Base-by-base conservation (phyloP, 2,113 vertebrate species). In the Tychaedon coryphoeus region DNA sequence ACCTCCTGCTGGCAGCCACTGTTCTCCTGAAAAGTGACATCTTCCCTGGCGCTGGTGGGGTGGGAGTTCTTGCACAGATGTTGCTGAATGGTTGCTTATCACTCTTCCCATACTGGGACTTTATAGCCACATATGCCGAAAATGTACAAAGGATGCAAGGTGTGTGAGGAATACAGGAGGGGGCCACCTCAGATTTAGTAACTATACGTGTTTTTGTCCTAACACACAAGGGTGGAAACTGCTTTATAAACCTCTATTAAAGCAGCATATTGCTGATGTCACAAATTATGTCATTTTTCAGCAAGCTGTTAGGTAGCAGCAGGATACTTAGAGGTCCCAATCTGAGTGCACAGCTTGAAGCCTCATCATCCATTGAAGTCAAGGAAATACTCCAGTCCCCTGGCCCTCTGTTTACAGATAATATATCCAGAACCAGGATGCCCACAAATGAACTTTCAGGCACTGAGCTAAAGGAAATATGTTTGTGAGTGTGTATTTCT, bases 201-300 rank as follows among this genome's bases (percentile, higher is more conserved):
- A 20, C 36, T 36, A 40, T 29, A 24, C 65, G 31, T 66, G 73
- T 5, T 74, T 96, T 89, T 83, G 78, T 95, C 72, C 69, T 83
- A 38, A 54, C 76, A 76, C 76, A 66, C 18, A 4, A 60, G 93
- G 91, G 75, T 79, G 87, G 91, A 82, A 67, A 60, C 48, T 0
- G 1, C 56, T 93, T 95, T 82, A 80, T 66, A 82, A 61, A 70
- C 58, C 54, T 67, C 91, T 64, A 93, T 95, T 90, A 82, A 82
- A 65, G 71, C 79, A 91, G 92, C 92, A 94, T 95, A 95, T 96
- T 97, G 96, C 86, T 92, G 84, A 86, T 80, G 82, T 91, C 95
- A 96, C 96, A 96, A 94, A 96, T 96, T 96, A 96, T 96, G 95
- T 96, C 94, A 97, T 97, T 97, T 96, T 93, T 91, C 96, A 71